Base-by-base conservation (phyloP, 2,888 invertebrate species). In the Cosmia pyralina region DNA sequence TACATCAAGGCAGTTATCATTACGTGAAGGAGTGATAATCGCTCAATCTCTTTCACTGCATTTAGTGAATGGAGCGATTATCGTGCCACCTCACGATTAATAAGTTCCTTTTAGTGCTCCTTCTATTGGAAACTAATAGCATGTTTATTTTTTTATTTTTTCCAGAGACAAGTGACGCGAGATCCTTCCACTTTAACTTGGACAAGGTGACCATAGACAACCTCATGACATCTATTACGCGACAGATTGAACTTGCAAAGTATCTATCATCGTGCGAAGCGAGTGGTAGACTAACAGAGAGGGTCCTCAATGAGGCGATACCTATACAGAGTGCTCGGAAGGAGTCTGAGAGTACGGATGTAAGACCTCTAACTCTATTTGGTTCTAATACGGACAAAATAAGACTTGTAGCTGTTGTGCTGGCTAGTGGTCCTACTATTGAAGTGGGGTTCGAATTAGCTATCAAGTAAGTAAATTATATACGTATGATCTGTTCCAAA, bases 191-290 rank as follows among this genome's bases (percentile, higher is more conserved):
- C 11, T 97, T 98, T 96, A 97, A 97, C 92, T 95, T 98, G 89
- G 97, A 97, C 91, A 97, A 97, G 41, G 96, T 96, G 79, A 97
- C 97, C n/a, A 97, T 98, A 82, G 97, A 97, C 90, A 97, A 97
- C 83, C 97, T 98, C 82, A 97, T 98, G 84, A 97, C 97, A 72
- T 98, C 98, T 0, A 97, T 99, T 81, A 96, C 97, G 8, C 95
- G 98, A n/a, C 99, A 99, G 92, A 97, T 98, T 85, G 98, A 99
- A 87, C 96, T 98, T 0, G 97, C 97, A 0, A 97, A 98, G 85
- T 98, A 97, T 90, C 92, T 98, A 34, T 96, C 97, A 0, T 95
- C 96, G 5, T 97, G 97, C 79, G 98, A 98, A 90, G 93, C 93
- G 17, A 95, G 92, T 69, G 97, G 96, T 2, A 89, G 95, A 1